Base-by-base conservation (phyloP, 1,140 invertebrate species). In the Plectus sambesii region DNA sequence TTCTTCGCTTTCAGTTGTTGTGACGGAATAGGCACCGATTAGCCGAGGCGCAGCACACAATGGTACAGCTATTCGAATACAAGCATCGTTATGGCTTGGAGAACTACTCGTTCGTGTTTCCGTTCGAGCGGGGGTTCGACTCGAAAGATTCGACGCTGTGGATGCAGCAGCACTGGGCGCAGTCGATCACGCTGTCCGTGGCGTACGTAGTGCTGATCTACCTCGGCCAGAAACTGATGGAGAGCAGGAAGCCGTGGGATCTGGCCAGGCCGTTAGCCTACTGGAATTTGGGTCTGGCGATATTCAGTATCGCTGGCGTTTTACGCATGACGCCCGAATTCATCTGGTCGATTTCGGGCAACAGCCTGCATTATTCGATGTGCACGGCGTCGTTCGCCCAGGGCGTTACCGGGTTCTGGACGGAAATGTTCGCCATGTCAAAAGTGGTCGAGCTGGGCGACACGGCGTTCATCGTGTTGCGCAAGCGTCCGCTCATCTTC, bases 131-230 rank as follows among this genome's bases (percentile, higher is more conserved):
- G 66, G 80, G 87, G 63, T 96, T 92, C 72, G 82, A 86, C 66
- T 84, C 88, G 59, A 76, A 81, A 58, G 78, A 82, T 47, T 87
- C 85, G 56, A 78, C 81, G 26, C 79, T 81, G 71, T 98, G 90
- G 87, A 94, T 98, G 88, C 78, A 80, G 35, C 79, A 85, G 51
- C 87, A 96, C 71, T 97, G 90, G 90, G 85, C 83, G 30, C 80
- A 83, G 65, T 85, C 84, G 37, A 85, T 96, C 70, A 59, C 64
- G 5, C 49, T 59, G 17, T 67, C 63, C 39, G 82, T 81, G 47
- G 74, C 87, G 51, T 98, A 99, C 67, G 84, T 98, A 79, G 75
- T 89, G 17, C 73, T 89, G 26, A 87, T 99, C 64, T 96, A 92
- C 72, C 82, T 81, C 45, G 86, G 87, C 20, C 85, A 90, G 71